Evolutionary conservation across 2,113 vertebrate species (phyloP), one percentile per base, ranked within the genome.

Genomic region (Panurus biarmicus): DNA sequence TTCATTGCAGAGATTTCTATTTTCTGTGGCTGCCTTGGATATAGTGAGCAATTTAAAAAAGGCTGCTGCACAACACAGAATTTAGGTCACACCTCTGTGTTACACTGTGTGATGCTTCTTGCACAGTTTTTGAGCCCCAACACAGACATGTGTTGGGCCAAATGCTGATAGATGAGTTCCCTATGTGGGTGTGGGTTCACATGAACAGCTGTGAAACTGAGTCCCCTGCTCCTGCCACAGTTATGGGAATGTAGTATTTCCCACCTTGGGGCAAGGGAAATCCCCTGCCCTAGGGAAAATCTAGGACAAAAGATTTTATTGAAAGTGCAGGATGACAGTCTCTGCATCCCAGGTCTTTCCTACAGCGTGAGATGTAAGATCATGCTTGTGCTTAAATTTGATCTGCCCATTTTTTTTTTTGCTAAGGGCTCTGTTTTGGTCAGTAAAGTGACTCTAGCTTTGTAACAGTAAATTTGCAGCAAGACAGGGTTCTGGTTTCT

Each of bases 71-170:
- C 14, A 57, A 10, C 13, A 42, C 28, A 73, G 67, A 76, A 86
- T 71, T 84, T 35, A 89, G 91, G 80, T 86, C 72, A 77, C 23
- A 62, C 18, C 6, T 77, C 51, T 86, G 20, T 54, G 85, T 88
- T 73, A 45, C 79, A 58, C 33, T 54, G 7, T 10, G 16, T 58
- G 38, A 40, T 26, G 47, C 14, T 62, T 54, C 42, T 35, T 3
- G 2, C 5, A 16, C 12, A 6, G 35, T 78, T 85, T 82, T 57
- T 57, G 57, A 79, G 19, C 22, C 21, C 33, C 2, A 47, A 0
- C 1, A 1, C 17, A 48, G 0, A 1, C 4, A 1, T 6, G 4
- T 9, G 7, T 64, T 33, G 61, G 51, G 44, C 15, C 35, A 75
- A 85, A 69, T 15, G 13, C 19, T 57, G 36, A 47, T 20, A 81